phyloP scores from a whole-genome alignment of 2,113 vertebrate genomes.

The Helogale parvula region DNA sequence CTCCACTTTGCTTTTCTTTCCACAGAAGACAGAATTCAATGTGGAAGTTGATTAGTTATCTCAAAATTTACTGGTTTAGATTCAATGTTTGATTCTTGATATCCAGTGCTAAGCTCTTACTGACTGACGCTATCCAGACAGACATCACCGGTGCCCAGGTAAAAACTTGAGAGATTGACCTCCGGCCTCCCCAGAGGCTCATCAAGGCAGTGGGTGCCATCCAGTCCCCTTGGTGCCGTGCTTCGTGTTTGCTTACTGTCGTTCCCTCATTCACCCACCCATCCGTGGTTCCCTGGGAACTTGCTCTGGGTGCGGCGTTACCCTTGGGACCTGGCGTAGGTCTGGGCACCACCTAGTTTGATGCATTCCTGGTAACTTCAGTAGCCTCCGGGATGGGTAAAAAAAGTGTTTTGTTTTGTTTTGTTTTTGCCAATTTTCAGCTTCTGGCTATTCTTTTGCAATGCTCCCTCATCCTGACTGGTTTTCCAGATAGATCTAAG shows the following conservation, averaged over 20 bases:
- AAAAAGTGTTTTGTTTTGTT: not conserved
- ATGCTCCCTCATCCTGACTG: not conserved
- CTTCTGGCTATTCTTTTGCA: not conserved
- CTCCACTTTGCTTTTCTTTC: not conserved
- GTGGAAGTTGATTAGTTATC: not conserved
- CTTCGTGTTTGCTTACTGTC: not conserved
- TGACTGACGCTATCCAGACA: not conserved
- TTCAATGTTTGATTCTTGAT: not conserved
- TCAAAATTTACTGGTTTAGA: not conserved
- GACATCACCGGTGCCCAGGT: not conserved
- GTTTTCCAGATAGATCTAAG: not conserved
- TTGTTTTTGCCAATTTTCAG: not conserved
- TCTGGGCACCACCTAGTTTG: not conserved
- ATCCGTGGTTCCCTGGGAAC: not conserved
- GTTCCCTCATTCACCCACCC: not conserved
- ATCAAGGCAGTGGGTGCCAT: not conserved
- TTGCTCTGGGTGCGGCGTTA: not conserved
- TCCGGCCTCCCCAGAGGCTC: not conserved
- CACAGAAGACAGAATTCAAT: not conserved
- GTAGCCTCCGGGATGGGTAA: not conserved
- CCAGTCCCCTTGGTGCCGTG: not conserved
- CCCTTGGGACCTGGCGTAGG: not conserved
- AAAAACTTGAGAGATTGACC: not conserved
- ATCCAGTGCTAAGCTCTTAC: not conserved
- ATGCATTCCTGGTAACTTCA: not conserved